phyloP scores from a whole-genome alignment of 64 coral and sea anemone genomes.

The Anthopleura sola region DNA sequence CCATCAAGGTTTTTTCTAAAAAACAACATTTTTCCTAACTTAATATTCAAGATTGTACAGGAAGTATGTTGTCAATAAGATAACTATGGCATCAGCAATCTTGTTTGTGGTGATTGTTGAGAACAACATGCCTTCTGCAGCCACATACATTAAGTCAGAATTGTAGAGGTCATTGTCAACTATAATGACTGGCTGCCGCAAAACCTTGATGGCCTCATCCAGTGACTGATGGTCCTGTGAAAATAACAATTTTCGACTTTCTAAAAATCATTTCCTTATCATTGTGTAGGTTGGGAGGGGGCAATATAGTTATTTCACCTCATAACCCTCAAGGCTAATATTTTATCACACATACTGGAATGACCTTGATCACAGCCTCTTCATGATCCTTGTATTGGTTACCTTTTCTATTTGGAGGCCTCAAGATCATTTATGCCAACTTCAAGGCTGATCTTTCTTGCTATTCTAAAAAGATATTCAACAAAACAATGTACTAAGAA shows the following conservation, averaged over 20 bases:
- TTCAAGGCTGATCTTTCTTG: conserved; percentile 13
- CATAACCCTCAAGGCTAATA: background rate
- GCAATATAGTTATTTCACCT: background rate
- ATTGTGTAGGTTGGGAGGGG: background rate
- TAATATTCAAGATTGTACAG: background rate
- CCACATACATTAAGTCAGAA: conserved; percentile 27
- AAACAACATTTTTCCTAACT: conserved; percentile 31
- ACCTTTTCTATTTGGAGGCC: conserved; percentile 21
- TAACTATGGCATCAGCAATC: conserved; percentile 14
- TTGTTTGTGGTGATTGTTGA: conserved; percentile 14
- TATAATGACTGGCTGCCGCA: background rate
- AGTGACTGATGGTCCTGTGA: conserved; percentile 13
- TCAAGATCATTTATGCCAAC: background rate
- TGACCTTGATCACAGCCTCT: conserved; percentile 12
- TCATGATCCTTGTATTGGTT: background rate
- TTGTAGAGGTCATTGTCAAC: conserved; percentile 8
- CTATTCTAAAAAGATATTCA: conserved; percentile 6
- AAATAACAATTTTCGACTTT: background rate
- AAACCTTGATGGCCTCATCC: background rate
- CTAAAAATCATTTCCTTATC: background rate
- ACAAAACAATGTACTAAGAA: background rate
- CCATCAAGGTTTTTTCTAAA: conserved; percentile 28
- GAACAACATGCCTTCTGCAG: background rate
- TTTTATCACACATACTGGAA: background rate
- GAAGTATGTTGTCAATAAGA: conserved; percentile 25